Percentiles rank a stretch among this genome's conserved stretches.
Evolutionary conservation across 2,113 vertebrate genomes (phyloP).

Genomic region (Bos javanicus): DNA sequence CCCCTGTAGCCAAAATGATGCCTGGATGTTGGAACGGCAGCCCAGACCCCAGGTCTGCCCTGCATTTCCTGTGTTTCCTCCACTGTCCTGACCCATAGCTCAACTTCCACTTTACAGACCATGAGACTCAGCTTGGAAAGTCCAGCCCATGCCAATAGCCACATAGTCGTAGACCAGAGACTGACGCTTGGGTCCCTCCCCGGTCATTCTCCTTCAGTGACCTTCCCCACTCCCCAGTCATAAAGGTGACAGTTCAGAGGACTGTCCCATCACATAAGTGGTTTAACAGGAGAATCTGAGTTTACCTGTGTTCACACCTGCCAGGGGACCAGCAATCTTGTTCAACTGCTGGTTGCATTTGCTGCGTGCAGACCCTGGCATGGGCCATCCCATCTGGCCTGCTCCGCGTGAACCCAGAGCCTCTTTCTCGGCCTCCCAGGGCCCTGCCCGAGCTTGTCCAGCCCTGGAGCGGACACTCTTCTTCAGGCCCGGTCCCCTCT

Average conservation of each 20-base stretch:
- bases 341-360: background rate
- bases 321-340: background rate
- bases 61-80: background rate
- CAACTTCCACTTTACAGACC: background rate
- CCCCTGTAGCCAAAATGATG: background rate
- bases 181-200: background rate
- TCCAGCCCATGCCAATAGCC: background rate
- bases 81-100: background rate
- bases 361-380: background rate
- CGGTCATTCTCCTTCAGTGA: too few species aligned
- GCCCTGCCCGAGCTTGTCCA: background rate
- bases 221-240: too few species aligned
- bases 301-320: background rate
- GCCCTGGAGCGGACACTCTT: fast-evolving
- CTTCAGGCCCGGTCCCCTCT: background rate
- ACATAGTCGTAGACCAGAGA: background rate
- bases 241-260: background rate
- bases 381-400: background rate
- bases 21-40: background rate
- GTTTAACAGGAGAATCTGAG: background rate
- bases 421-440: too few species aligned
- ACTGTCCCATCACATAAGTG: fast-evolving
- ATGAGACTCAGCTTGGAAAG: background rate
- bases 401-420: fast-evolving
- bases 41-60: background rate